A percentile compares a stretch with the other conserved stretches of the same genome.
Evolutionary conservation across 2,797 vertebrate genomes (phyloP).

Genomic region (Picus viridis): DNA sequence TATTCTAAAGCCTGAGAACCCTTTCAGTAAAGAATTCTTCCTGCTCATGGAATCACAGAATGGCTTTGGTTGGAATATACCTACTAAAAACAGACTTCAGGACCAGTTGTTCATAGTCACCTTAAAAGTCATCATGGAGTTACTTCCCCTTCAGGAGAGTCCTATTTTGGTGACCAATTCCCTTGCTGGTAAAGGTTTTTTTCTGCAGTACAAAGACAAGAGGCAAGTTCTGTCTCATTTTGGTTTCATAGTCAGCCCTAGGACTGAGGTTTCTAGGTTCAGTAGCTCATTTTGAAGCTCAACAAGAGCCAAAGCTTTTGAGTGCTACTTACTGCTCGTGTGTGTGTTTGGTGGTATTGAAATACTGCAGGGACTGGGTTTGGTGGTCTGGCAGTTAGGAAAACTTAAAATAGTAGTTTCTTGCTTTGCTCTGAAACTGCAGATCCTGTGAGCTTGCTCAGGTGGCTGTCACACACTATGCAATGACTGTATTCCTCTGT

Average conservation of each 20-base stretch:
- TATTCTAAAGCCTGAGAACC: no score
- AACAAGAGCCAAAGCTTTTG: no score
- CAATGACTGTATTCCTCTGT: neutral
- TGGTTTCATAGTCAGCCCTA: neutral
- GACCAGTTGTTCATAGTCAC: neutral
- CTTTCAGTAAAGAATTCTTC: no score
- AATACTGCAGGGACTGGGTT: neutral
- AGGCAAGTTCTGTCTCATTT: neutral
- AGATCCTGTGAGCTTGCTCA: neutral
- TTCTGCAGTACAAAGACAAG: neutral
- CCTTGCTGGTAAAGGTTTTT: neutral
- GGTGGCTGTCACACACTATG: neutral
- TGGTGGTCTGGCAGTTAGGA: neutral
- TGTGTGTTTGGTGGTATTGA: neutral
- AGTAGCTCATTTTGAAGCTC: neutral
- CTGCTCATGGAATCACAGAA: no score
- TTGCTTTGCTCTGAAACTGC: neutral
- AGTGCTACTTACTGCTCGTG: neutral
- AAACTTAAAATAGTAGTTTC: neutral
- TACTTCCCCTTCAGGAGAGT: neutral
- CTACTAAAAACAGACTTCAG: neutral
- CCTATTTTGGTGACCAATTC: neutral
- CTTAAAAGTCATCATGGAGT: neutral
- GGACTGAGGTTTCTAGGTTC: neutral
- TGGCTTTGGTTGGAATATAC: no score